These are phyloP conservation scores for Blera fallax DNA, from an alignment of 2,888 invertebrate species.

Conservation along the genomic window DNA sequence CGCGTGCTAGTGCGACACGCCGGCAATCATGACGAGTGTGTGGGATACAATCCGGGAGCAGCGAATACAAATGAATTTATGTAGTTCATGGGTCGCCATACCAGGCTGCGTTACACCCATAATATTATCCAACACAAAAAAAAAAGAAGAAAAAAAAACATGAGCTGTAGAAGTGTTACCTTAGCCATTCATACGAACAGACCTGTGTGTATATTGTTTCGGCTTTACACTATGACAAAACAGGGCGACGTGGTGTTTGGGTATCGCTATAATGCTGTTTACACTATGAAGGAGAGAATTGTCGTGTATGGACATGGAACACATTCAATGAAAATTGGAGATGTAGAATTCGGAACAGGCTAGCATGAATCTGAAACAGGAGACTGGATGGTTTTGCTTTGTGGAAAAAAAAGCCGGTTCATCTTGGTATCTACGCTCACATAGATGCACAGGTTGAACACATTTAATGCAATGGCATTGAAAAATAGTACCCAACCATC, in stretches of 20 bases:
- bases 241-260: constrained; percentile 50
- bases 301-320: constrained; percentile 49
- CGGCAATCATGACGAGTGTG: constrained; percentile 25
- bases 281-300: constrained; percentile 43
- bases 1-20: constrained; percentile 5
- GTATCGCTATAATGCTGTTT: constrained; percentile 23
- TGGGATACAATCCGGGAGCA: constrained; percentile 51
- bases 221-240: constrained; percentile 41
- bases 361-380: constrained; percentile 49
- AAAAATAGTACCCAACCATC: not conserved
- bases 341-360: constrained; percentile 66
- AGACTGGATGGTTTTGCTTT: not conserved
- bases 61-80: constrained; percentile 41
- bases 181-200: constrained; percentile 31
- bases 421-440: constrained; percentile 8
- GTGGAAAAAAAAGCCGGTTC: not conserved
- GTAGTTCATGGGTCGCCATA: not conserved
- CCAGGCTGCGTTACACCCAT: constrained; percentile 16
- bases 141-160: not conserved
- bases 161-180: constrained; percentile 28
- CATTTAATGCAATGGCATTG: constrained; percentile 18
- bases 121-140: constrained; percentile 4
- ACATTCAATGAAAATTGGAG: constrained; percentile 62
- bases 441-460: constrained; percentile 12
- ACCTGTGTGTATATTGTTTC: constrained; percentile 42